Evolutionary conservation across 2,113 vertebrate species (phyloP).

Genomic region (Prolemur simus): DNA sequence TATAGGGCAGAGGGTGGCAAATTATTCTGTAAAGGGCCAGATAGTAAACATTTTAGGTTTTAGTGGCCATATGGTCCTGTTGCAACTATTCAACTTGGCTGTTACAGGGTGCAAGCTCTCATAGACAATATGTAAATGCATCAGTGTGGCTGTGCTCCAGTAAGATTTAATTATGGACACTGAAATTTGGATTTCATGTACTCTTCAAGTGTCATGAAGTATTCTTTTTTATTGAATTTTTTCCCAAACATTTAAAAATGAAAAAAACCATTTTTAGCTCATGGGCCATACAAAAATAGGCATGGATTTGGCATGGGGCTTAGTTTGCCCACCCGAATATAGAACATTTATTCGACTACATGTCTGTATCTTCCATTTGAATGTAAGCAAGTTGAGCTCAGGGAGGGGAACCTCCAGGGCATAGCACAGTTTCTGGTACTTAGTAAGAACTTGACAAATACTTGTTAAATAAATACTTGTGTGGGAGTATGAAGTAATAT

Average conservation of each 20-base stretch:
- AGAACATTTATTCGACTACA: background rate
- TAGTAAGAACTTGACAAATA: background rate
- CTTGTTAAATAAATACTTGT: background rate
- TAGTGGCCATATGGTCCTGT: background rate
- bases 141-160: background rate
- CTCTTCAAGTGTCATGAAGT: background rate
- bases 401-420: background rate
- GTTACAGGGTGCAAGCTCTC: background rate
- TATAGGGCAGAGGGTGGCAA: background rate
- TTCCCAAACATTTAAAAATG: background rate
- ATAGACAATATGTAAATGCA: background rate
- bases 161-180: slow-evolving; percentile 23
- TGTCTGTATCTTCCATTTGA: background rate
- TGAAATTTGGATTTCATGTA: background rate
- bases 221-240: slow-evolving; percentile 30
- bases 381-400: background rate
- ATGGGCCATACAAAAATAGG: background rate
- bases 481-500: background rate
- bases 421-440: background rate
- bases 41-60: background rate
- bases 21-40: background rate
- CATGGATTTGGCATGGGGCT: background rate
- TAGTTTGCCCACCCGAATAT: background rate
- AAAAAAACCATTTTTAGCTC: background rate
- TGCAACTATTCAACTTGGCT: background rate